A percentile compares a stretch with the other conserved stretches of the same genome.
Conservation (phyloP, 2,888 invertebrate species). For the Pelosia muscerda region DNA sequence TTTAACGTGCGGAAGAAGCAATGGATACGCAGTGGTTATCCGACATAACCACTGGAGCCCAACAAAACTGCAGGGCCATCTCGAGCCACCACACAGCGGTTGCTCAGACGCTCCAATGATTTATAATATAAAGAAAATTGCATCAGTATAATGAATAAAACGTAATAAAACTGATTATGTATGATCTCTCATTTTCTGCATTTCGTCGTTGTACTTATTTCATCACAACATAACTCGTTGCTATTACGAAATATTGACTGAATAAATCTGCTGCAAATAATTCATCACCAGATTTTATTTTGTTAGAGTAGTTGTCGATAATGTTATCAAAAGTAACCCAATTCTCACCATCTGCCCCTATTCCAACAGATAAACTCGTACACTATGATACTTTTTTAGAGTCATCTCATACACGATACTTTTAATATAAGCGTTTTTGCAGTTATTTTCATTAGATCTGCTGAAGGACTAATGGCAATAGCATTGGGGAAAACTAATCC, state of each 20-base stretch:
- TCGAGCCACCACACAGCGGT: too few relatives aligned
- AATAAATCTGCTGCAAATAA: background rate
- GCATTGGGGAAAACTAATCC: background rate
- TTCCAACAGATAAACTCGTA: conserved; percentile 66
- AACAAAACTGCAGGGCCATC: too few relatives aligned
- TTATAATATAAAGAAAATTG: too few relatives aligned
- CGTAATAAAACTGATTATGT: background rate
- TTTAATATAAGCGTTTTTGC: background rate
- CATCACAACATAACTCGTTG: background rate
- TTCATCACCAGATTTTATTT: conserved; percentile 27
- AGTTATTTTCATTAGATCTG: background rate
- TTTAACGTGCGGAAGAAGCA: too few relatives aligned
- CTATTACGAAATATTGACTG: background rate
- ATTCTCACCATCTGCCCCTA: conserved; percentile 80
- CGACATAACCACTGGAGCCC: too few relatives aligned
- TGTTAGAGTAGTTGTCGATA: conserved; percentile 55
- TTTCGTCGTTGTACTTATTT: background rate
- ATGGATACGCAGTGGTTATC: too few relatives aligned
- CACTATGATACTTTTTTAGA: conserved; percentile 48
- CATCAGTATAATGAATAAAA: background rate
- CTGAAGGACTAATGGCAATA: background rate
- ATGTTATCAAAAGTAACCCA: conserved; percentile 79
- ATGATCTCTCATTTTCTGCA: background rate
- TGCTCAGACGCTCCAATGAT: too few relatives aligned
- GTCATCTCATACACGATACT: background rate